Evolutionary conservation across 92 coral and sea anemone genomes (phyloP), one percentile per base, ranked within the genome.

Genomic region (Nematostella vectensis): DNA sequence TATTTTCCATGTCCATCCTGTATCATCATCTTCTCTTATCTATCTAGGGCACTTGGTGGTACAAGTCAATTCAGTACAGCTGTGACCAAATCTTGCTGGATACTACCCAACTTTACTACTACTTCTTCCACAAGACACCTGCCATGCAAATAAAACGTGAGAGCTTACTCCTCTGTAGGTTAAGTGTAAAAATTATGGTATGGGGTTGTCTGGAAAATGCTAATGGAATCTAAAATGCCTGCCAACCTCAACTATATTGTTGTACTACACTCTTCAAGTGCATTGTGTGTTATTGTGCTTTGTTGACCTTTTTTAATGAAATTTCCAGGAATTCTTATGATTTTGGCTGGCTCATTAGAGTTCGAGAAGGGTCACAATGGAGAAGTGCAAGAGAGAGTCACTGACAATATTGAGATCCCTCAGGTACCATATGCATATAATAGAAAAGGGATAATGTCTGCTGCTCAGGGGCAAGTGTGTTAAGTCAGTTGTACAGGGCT

Each of bases 1-100:
- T 19, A 61, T 47, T 1, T 19, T 10, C 8, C n/a, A 21, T 58
- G 11, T n/a, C 42, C 28, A 17, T 19, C 17, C 11, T 27, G 52
- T 55, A 10, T 36, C 15, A 8, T 36, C 15, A 8, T 36, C 42
- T 36, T 8, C 8, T 11, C 27, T 67, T 67, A 38, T 48, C 3
- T 57, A 9, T 17, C 8, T 64, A 89, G 97, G 97, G 97, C 13
- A 89, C 97, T 2, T 89, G 97, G 97, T 89, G 97, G 97, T 89
- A 89, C 68, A 78, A 75, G 63, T 89, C 97, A 0, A 89, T 89
- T 25, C 94, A 89, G 62, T 89, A 89, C 74, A 86, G 97, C 57
- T 85, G 94, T 52, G 97, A 89, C 42, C 97, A 89, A 58, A 86
- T 89, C 28, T 54, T 89, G n/a, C 72, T 91, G 63, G 91, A 91